phyloP scores from a whole-genome alignment of 2,797 vertebrate species.

The Emys orbicularis region DNA sequence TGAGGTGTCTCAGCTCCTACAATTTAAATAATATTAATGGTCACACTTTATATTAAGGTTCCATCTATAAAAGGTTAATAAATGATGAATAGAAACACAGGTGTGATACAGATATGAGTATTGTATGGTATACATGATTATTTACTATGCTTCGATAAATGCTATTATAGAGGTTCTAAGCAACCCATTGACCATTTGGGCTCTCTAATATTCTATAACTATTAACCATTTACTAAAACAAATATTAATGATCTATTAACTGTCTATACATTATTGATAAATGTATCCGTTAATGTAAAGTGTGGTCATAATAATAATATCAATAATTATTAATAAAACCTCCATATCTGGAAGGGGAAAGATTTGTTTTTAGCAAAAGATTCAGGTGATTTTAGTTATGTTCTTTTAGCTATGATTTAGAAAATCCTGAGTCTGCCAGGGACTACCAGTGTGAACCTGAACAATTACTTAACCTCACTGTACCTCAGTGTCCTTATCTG shows the following conservation, averaged over 20 bases:
- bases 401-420: neutral
- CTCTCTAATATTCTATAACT: neutral
- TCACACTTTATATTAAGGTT: neutral
- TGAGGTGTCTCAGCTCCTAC: neutral
- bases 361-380: neutral
- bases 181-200: neutral
- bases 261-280: neutral
- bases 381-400: too few species aligned
- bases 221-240: neutral
- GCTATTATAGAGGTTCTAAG: neutral
- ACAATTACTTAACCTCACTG: neutral
- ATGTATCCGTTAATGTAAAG: neutral
- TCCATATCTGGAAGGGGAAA: neutral
- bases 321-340: too few species aligned
- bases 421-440: neutral
- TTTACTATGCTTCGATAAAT: neutral
- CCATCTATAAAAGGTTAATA: neutral
- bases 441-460: neutral
- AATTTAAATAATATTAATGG: neutral
- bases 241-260: neutral
- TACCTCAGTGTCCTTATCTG: neutral
- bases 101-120: neutral
- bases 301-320: neutral
- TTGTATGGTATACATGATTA: neutral
- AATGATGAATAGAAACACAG: neutral